A percentile compares a stretch with the other conserved stretches of the same genome.
Evolutionary conservation across 2,888 invertebrate genomes (phyloP).

Genomic region (Harpalus rufipes): DNA sequence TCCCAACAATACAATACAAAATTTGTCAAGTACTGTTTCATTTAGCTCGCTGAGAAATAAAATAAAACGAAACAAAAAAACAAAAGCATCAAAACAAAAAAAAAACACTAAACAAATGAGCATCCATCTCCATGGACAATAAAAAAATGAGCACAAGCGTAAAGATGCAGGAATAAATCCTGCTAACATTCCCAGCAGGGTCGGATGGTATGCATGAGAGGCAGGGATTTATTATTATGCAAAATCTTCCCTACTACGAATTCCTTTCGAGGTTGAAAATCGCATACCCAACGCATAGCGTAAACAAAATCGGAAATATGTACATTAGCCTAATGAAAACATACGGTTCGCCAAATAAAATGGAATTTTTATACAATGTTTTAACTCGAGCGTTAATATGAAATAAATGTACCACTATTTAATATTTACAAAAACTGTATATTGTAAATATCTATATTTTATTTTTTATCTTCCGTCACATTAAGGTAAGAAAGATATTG

Average conservation of each 20-base stretch:
- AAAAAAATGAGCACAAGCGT: constrained; percentile 43
- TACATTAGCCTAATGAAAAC: too few relatives aligned
- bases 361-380: too few relatives aligned
- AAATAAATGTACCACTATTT: too few relatives aligned
- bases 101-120: constrained; percentile 49
- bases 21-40: constrained; percentile 45
- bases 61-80: constrained; percentile 33
- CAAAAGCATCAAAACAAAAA: constrained; percentile 29
- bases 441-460: too few relatives aligned
- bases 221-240: constrained; percentile 44
- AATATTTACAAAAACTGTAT: too few relatives aligned
- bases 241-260: constrained; percentile 34
- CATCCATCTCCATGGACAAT: constrained; percentile 50
- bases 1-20: constrained; percentile 32
- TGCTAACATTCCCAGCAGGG: neutral
- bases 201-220: neutral
- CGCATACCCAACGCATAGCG: too few relatives aligned
- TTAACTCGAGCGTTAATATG: too few relatives aligned
- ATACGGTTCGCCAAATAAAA: too few relatives aligned
- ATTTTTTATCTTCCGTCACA: too few relatives aligned
- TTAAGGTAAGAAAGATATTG: too few relatives aligned
- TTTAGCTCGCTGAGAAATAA: constrained; percentile 30
- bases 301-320: too few relatives aligned
- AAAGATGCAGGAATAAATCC: constrained; percentile 48
- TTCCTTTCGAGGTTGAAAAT: neutral